phyloP scores from a whole-genome alignment of 1,140 invertebrate species.

The Diachasmimorpha longicaudata region DNA sequence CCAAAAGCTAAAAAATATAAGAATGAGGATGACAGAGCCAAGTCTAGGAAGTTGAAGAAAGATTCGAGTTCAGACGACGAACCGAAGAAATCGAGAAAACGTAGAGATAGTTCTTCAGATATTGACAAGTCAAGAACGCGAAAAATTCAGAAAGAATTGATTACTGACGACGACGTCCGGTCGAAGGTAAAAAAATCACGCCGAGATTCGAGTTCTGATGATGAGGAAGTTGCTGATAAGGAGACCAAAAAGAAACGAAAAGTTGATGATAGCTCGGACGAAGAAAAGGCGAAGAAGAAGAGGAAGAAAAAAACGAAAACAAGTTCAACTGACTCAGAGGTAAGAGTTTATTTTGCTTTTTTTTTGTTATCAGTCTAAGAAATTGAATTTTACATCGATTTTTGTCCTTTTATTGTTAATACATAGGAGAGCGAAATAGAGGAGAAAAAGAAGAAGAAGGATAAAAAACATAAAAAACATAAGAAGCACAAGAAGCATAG shows the following conservation, averaged over 20 bases:
- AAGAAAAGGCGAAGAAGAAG: constrained; percentile 72
- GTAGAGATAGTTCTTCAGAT: constrained; percentile 58
- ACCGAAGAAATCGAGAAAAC: constrained; percentile 55
- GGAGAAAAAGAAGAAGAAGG: constrained; percentile 73
- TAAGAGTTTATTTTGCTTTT: constrained; percentile 28
- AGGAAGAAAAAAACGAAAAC: constrained; percentile 73
- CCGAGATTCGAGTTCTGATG: constrained; percentile 59
- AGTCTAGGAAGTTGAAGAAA: constrained; percentile 58
- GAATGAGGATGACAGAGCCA: constrained; percentile 62
- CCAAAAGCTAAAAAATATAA: constrained; percentile 67
- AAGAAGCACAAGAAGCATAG: constrained; percentile 75
- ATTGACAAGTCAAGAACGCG: constrained; percentile 56
- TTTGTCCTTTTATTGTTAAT: constrained; percentile 16
- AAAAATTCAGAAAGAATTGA: constrained; percentile 63
- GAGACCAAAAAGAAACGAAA: constrained; percentile 61
- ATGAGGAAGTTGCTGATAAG: constrained; percentile 61
- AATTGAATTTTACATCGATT: constrained; percentile 15
- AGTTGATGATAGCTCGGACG: constrained; percentile 70
- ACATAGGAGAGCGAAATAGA: constrained; percentile 70
- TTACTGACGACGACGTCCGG: constrained; percentile 50
- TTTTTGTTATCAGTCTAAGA: not conserved
- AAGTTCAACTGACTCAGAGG: constrained; percentile 60
- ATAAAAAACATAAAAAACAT: constrained; percentile 75
- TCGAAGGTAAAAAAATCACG: constrained; percentile 52
- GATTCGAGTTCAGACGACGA: constrained; percentile 70